phyloP scores from a whole-genome alignment of 2,888 invertebrate genomes.

The Nemotelus pantherinus region DNA sequence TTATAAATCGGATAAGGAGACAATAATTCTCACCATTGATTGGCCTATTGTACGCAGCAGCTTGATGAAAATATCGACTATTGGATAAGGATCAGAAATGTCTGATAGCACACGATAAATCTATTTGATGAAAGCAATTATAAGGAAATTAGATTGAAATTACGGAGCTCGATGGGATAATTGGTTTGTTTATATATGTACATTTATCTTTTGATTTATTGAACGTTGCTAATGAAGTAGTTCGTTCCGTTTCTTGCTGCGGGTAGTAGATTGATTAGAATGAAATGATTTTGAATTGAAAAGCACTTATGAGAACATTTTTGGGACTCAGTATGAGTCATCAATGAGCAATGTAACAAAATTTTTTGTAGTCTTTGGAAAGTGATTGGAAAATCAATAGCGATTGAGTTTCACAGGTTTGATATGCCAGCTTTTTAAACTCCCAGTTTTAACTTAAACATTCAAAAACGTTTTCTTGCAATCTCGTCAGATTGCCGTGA shows the following conservation, averaged over 20 bases:
- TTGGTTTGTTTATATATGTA: slow-evolving; percentile 30
- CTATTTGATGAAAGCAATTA: slow-evolving; percentile 44
- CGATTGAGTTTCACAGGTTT: no score
- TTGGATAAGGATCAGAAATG: slow-evolving; percentile 36
- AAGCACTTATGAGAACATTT: no score
- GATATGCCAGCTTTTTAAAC: no score
- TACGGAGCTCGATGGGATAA: slow-evolving; percentile 39
- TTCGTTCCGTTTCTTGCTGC: background rate
- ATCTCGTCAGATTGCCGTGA: no score
- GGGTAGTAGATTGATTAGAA: no score
- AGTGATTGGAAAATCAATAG: no score
- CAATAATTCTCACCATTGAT: slow-evolving; percentile 33
- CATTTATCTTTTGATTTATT: slow-evolving; percentile 37
- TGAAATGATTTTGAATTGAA: no score
- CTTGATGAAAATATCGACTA: background rate
- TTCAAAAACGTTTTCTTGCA: no score
- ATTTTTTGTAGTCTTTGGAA: no score
- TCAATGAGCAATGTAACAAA: no score
- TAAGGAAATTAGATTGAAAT: slow-evolving; percentile 44
- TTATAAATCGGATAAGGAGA: slow-evolving; percentile 24
- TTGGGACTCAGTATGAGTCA: no score
- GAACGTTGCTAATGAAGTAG: slow-evolving; percentile 32
- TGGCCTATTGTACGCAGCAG: slow-evolving; percentile 37
- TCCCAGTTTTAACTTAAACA: no score
- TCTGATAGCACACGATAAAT: slow-evolving; percentile 31